Percentiles rank a stretch among this genome's conserved stretches.
These are phyloP conservation scores for Spizella passerina DNA, from an alignment of 2,797 vertebrate species.

Conservation along the genomic window DNA sequence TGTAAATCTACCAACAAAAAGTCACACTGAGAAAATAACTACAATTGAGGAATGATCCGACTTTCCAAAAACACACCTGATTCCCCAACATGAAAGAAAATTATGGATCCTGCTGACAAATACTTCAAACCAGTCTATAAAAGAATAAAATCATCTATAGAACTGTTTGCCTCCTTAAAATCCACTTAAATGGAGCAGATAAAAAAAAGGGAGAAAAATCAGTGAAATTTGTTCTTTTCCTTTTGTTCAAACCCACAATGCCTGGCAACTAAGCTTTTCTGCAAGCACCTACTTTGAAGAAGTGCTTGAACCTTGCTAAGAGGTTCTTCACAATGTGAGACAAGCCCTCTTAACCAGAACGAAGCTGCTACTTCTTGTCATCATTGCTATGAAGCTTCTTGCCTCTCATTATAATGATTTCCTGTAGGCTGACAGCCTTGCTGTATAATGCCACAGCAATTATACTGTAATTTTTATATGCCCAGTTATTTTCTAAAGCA, in stretches of 20 bases:
- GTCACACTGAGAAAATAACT: background rate
- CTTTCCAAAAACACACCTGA: background rate
- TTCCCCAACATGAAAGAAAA: background rate
- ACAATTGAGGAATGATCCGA: background rate
- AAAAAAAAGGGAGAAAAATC: background rate
- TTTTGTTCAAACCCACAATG: background rate
- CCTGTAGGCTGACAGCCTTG: background rate
- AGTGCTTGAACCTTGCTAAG: background rate
- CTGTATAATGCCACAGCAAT: background rate
- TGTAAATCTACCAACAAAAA: background rate
- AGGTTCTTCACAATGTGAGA: background rate
- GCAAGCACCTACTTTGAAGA: background rate
- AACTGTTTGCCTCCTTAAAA: background rate
- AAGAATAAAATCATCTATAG: background rate
- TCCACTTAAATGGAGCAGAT: background rate
- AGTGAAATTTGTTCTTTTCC: background rate
- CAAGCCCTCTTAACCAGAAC: background rate
- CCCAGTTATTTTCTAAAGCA: background rate
- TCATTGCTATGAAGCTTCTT: background rate
- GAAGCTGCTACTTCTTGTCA: background rate
- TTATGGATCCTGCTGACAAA: background rate
- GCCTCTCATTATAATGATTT: background rate
- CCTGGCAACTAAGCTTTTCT: background rate
- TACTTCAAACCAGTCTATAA: background rate
- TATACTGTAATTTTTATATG: background rate